Conservation (phyloP, 2,888 invertebrate genomes). For the Athalia cordata region DNA sequence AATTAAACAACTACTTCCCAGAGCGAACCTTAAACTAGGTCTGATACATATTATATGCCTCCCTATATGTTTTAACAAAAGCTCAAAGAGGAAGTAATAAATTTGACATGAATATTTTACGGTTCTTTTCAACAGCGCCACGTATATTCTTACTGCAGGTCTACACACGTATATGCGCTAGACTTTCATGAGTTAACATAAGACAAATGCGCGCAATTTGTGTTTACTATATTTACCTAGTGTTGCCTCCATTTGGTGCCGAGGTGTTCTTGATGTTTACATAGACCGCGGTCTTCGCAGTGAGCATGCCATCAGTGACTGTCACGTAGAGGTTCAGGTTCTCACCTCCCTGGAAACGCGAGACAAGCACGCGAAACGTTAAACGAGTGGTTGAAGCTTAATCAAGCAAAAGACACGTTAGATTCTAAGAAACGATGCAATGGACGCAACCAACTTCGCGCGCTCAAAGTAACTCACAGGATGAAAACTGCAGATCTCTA, state of each 20-base stretch:
- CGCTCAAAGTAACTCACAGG: slow-evolving; percentile 8
- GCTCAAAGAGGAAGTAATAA: slow-evolving; percentile 18
- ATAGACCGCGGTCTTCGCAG: slow-evolving; percentile 81
- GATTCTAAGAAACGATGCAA: slow-evolving; percentile 32
- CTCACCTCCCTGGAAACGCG: slow-evolving; percentile 78
- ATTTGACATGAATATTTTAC: not conserved
- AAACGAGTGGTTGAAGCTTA: slow-evolving; percentile 31
- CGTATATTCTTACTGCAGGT: not conserved
- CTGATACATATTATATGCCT: not conserved
- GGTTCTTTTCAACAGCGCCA: not conserved
- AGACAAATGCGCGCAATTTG: too few relatives aligned
- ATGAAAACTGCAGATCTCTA: slow-evolving; percentile 15
- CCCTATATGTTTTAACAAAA: slow-evolving; percentile 1
- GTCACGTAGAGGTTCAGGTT: slow-evolving; percentile 82
- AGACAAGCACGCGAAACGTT: slow-evolving; percentile 54
- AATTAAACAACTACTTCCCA: too few relatives aligned
- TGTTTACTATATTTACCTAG: slow-evolving; percentile 56
- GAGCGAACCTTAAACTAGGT: too few relatives aligned
- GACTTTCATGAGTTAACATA: too few relatives aligned
- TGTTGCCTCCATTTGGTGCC: slow-evolving; percentile 63
- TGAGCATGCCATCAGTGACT: slow-evolving; percentile 80
- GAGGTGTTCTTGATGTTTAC: slow-evolving; percentile 77
- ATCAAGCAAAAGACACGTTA: slow-evolving; percentile 38
- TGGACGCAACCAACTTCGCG: not conserved
- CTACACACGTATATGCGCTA: too few relatives aligned